Evolutionary conservation across 2,113 vertebrate genomes (phyloP), one percentile per base, ranked within the genome.

Genomic region (Condylura cristata): DNA sequence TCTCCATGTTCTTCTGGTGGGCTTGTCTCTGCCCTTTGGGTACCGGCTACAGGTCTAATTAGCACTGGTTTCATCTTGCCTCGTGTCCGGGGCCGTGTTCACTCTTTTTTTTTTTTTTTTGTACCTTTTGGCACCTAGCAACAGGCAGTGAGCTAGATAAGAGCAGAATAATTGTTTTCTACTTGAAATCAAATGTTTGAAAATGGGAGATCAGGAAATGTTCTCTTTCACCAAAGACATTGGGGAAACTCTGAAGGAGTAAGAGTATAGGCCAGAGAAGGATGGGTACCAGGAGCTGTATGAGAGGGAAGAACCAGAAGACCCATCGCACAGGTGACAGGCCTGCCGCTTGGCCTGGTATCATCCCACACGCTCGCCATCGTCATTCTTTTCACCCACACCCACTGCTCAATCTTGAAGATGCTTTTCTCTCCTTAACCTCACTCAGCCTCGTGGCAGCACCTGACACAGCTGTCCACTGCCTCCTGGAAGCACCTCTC

Each of bases 81-180:
- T 92, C 5, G 0, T 48, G 91, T 86, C 90, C 56, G 41, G 89
- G 94, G 65, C 70, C n/a, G 3, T 68, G 58, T 90, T 91, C 74
- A 51, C 5, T 37, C 12, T 51, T 51, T 51, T 51, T 7, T 51
- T 51, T 51, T 51, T 7, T 56, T 56, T 90, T 84, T 75, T 84
- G 75, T 91, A 76, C 74, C 86, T 93, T 91, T 96, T 0, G 0
- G 87, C 87, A 93, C 89, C 89, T 96, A 71, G 93, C 94, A 95
- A 86, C 96, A 91, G 80, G 65, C 85, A 94, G 53, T 6, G 3
- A 53, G 60, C 20, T 22, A 89, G 74, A 68, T 65, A 60, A 79
- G 53, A 63, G 71, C 82, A 94, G 93, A 83, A 84, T 95, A 82
- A 97, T 95, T 93, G 56, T 78, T 78, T 90, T 92, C 58, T 95